Conservation (phyloP, 2,113 vertebrate species). For the Canis aureus region DNA sequence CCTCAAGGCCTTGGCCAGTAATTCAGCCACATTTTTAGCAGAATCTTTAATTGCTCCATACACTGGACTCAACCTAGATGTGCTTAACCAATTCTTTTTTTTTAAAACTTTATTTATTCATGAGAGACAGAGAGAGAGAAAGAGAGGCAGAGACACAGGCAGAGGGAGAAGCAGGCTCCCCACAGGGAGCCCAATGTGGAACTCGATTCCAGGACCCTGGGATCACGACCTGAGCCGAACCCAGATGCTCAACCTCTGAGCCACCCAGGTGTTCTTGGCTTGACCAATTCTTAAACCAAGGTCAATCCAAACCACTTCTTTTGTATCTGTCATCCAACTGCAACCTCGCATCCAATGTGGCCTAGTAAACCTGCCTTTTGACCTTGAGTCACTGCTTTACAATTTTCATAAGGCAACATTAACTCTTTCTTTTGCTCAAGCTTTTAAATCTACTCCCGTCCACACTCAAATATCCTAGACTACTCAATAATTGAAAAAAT, state of each 20-base stretch:
- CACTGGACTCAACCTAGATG: not conserved
- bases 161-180: too few relatives aligned
- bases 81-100: not conserved
- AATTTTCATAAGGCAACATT: not conserved
- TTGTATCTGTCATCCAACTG: not conserved
- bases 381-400: not conserved
- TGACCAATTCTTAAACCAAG: not conserved
- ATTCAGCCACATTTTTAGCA: not conserved
- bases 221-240: too few relatives aligned
- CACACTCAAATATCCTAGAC: not conserved
- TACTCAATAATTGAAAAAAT: conserved; percentile 10
- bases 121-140: too few relatives aligned
- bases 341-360: not conserved
- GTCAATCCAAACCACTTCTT: not conserved
- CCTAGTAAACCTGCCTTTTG: not conserved
- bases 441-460: not conserved
- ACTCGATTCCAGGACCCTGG: too few relatives aligned
- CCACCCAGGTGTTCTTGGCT: too few relatives aligned
- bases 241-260: too few relatives aligned
- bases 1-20: not conserved
- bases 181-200: too few relatives aligned
- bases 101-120: too few relatives aligned
- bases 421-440: conserved; percentile 19
- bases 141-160: too few relatives aligned
- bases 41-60: not conserved